Base-by-base conservation (phyloP, 2,888 invertebrate genomes). In the Thera britannica region DNA sequence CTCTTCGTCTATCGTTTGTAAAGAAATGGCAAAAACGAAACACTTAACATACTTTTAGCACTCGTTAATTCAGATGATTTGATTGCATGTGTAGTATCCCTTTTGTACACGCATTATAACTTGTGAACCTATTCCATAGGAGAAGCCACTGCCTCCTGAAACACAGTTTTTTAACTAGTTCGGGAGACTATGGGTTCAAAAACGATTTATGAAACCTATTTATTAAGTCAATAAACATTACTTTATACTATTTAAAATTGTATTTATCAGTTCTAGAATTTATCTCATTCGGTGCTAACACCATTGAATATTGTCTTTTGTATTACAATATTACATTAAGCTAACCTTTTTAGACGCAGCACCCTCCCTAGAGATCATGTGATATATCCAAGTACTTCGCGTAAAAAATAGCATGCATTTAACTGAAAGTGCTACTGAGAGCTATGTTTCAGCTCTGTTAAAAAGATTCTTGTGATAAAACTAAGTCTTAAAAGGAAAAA, bases 391-490 rank as follows among this genome's bases (percentile, higher is more conserved):
- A 75, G 76, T 76, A 74, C 77, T 79, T 72, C 72, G 66, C 70
- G 75, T 82, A 81, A 83, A 83, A 82, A 85, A 84, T 83, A 67
- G 78, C 72, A 67, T 76, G 75, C 79, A 81, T 84, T 82, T 81
- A 72, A 74, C 67, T 65, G 74, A 73, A 79, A 81, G 80, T 55
- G 61, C 61, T 62, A 52, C 57, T 57, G 23, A 23, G 51, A 52
- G 52, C 52, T 52, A 3, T 52, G 52, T 34, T 51, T 52, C 23
- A 52, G 3, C 52, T 52, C 9, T 6, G 51, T 51, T 51, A n/a
- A 4, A 23, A 23, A 52, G 52, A 52, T 52, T 52, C 52, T 52
- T 34, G 34, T 52, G 34, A 52, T 34, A 52, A 3, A 36, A 55
- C 78, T 55, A 55, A 35, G 55, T 54, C 11, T 11, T 35, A 11